Evolutionary conservation across 2,888 invertebrate species (phyloP).

Genomic region (Drosophila hamatofila): DNA sequence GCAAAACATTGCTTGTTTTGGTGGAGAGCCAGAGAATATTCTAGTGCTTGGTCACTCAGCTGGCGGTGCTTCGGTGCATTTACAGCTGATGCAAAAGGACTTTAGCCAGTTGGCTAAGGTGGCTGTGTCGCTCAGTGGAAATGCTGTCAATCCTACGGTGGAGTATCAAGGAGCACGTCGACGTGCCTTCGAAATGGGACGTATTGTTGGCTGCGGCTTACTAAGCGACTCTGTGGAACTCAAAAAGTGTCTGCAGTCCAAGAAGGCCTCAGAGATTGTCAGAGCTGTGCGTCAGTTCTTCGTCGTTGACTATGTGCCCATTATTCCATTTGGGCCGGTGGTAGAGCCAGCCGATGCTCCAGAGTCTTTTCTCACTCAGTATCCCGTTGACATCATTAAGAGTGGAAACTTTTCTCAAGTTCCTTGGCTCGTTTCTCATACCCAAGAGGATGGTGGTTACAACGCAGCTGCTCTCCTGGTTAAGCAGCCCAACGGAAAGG

Average conservation of each 20-base stretch:
- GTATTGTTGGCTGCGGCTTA: conserved; percentile 88
- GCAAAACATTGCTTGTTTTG: conserved; percentile 84
- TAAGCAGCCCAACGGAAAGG: conserved; percentile 14
- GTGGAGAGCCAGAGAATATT: conserved; percentile 87
- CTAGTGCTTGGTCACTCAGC: conserved; percentile 90
- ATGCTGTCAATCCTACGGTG: conserved; percentile 88
- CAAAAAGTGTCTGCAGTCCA: conserved; percentile 77
- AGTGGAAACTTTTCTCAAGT: conserved; percentile 88
- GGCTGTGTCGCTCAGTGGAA: conserved; percentile 88
- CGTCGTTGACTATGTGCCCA: conserved; percentile 88
- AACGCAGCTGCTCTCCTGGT: conserved; percentile 23
- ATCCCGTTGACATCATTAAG: conserved; percentile 88
- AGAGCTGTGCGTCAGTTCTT: conserved; percentile 54
- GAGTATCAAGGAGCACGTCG: conserved; percentile 85
- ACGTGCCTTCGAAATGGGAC: conserved; percentile 88
- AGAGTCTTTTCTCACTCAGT: conserved; percentile 88
- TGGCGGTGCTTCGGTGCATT: conserved; percentile 91
- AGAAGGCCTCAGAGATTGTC: conserved; percentile 28
- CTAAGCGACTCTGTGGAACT: conserved; percentile 86
- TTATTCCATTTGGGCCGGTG: conserved; percentile 90
- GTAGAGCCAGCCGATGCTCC: conserved; percentile 85
- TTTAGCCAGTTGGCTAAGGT: conserved; percentile 57
- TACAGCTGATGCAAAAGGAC: conserved; percentile 89
- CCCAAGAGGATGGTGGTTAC: conserved; percentile 31
- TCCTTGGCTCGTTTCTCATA: conserved; percentile 88